phyloP scores from a whole-genome alignment of 30 jellyfish, hydroid and myxozoan genomes.

The Turritopsis dohrnii region DNA sequence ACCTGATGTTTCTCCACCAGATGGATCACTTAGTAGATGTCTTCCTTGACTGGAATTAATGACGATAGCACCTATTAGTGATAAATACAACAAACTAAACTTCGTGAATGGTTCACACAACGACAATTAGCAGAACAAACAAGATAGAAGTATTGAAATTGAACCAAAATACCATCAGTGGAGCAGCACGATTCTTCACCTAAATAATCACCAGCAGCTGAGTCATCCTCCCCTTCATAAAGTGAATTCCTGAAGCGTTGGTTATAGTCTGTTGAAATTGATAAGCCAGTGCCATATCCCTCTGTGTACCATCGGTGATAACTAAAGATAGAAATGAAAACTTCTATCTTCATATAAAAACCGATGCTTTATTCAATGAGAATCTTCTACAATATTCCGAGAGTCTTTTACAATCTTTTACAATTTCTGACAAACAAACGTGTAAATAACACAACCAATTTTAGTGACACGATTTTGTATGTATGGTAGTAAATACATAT shows the following conservation, averaged over 20 bases:
- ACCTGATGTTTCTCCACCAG: neutral
- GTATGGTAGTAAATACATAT: too few species aligned
- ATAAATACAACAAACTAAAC: too few species aligned
- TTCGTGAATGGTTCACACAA: too few species aligned
- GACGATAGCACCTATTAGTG: neutral
- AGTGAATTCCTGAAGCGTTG: neutral
- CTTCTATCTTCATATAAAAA: too few species aligned
- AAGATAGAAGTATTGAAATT: too few species aligned
- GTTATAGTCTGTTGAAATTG: neutral
- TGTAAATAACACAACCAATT: too few species aligned
- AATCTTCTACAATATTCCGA: too few species aligned
- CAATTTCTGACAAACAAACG: too few species aligned
- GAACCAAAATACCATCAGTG: neutral
- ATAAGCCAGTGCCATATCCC: neutral
- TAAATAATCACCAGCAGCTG: neutral
- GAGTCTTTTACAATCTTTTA: too few species aligned
- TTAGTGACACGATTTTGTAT: too few species aligned
- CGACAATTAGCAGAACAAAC: too few species aligned
- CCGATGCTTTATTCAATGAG: too few species aligned
- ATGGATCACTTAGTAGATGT: neutral
- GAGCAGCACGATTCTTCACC: neutral
- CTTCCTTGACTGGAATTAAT: neutral
- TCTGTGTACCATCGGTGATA: neutral
- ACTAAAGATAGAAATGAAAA: neutral
- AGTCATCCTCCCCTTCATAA: neutral